These are phyloP conservation scores for Sarcophaga carnaria DNA, from an alignment of 2,888 invertebrate species.

Conservation along the genomic window DNA sequence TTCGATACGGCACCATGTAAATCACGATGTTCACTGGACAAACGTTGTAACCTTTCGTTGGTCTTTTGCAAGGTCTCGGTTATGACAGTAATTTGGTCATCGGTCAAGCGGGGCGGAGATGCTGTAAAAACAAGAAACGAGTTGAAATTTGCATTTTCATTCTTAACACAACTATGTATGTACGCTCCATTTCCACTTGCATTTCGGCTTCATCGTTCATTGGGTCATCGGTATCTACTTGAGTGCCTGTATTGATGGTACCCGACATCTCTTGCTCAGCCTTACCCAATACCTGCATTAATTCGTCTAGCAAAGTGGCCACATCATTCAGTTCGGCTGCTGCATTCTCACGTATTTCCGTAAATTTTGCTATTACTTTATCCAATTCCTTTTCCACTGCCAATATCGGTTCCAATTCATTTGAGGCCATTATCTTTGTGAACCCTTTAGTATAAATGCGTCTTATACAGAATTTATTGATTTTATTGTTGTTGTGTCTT, in stretches of 20 bases:
- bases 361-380: conserved; percentile 80
- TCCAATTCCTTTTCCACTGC: conserved; percentile 81
- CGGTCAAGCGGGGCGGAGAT: conserved; percentile 86
- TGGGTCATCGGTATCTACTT: conserved; percentile 77
- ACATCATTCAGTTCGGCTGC: conserved; percentile 79
- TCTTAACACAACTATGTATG: conserved; percentile 29
- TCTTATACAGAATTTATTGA: neutral
- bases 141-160: neutral
- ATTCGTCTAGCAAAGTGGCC: conserved; percentile 77
- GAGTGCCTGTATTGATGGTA: conserved; percentile 77
- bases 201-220: conserved; percentile 76
- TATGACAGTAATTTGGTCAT: conserved; percentile 87
- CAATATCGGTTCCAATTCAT: conserved; percentile 79
- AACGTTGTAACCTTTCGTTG: conserved; percentile 90
- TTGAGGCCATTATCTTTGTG: conserved; percentile 40
- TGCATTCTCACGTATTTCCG: conserved; percentile 79
- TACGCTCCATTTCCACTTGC: conserved; percentile 78
- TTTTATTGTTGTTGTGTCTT: neutral
- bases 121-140: conserved; percentile 77
- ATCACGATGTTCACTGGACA: conserved; percentile 92
- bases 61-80: conserved; percentile 89
- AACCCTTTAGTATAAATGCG: neutral
- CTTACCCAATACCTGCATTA: conserved; percentile 76
- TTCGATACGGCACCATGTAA: conserved; percentile 91
- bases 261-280: conserved; percentile 76